Evolutionary conservation across 1,140 invertebrate genomes (phyloP).

Genomic region (Gonatopus flavifemur): DNA sequence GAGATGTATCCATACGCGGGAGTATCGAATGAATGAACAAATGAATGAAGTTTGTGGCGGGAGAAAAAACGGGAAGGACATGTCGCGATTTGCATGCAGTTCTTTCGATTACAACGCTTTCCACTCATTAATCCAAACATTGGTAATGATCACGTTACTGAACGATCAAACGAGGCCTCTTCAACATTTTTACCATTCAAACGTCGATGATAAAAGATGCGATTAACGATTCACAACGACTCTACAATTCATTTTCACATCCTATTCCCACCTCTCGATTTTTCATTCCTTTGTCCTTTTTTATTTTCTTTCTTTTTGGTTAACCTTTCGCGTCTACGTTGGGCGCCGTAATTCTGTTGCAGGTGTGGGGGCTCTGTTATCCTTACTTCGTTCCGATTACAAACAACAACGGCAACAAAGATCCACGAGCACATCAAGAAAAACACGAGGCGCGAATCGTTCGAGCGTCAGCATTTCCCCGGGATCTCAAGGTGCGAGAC

Average conservation of each 20-base stretch:
- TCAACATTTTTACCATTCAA: too few species aligned
- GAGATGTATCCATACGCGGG: too few species aligned
- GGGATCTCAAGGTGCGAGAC: conserved; percentile 27
- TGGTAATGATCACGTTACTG: too few species aligned
- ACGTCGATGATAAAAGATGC: too few species aligned
- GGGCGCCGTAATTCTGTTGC: conserved; percentile 41
- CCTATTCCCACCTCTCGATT: neutral
- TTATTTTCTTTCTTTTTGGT: conserved; percentile 20
- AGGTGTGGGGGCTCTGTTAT: conserved; percentile 51
- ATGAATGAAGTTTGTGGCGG: too few species aligned
- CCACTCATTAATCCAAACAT: too few species aligned
- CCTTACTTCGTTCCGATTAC: conserved; percentile 47
- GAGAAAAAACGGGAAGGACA: too few species aligned
- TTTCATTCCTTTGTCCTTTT: conserved; percentile 4
- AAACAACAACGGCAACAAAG: conserved; percentile 32
- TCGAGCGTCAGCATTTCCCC: conserved; percentile 14
- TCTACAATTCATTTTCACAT: neutral
- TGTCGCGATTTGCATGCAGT: too few species aligned
- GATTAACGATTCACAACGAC: conserved; percentile 1
- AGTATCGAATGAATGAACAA: too few species aligned
- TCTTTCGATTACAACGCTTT: too few species aligned
- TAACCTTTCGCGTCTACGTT: conserved; percentile 28
- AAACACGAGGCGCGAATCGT: conserved; percentile 17
- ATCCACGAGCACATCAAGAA: conserved; percentile 8
- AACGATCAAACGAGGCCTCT: too few species aligned